phyloP scores from a whole-genome alignment of 2,113 vertebrate genomes.

The Gadus chalcogrammus region DNA sequence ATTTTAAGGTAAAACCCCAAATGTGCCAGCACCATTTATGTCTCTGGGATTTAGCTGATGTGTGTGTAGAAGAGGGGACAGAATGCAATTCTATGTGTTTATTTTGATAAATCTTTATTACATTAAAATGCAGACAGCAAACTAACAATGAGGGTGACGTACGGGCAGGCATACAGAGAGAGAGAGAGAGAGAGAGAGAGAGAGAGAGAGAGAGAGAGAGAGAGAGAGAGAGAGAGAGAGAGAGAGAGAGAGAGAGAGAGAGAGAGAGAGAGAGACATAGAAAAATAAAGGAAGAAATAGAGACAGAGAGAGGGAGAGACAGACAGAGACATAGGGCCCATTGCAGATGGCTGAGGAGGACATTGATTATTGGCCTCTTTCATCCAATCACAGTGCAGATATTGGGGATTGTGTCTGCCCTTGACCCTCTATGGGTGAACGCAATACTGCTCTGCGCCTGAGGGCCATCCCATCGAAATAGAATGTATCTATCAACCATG shows the following conservation, averaged over 20 bases:
- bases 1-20: slow-evolving; percentile 9
- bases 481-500: too few relatives aligned
- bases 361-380: slow-evolving; percentile 41
- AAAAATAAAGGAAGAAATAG: too few relatives aligned
- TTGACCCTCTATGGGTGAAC: slow-evolving; percentile 43
- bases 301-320: too few relatives aligned
- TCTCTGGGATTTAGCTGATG: background rate
- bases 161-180: background rate
- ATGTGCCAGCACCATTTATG: too few relatives aligned
- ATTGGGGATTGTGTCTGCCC: slow-evolving; percentile 32
- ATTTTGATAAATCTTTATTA: slow-evolving; percentile 47
- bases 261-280: too few relatives aligned
- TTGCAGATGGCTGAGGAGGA: background rate
- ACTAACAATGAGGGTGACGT: slow-evolving; percentile 35
- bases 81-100: slow-evolving; percentile 40
- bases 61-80: slow-evolving; percentile 9
- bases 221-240: too few relatives aligned
- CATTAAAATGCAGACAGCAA: slow-evolving; percentile 42
- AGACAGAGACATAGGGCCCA: too few relatives aligned
- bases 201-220: too few relatives aligned
- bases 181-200: background rate
- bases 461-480: slow-evolving; percentile 4
- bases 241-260: too few relatives aligned
- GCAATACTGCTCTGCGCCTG: slow-evolving; percentile 34
- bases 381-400: slow-evolving; percentile 33